Evolutionary conservation across 2,888 invertebrate species (phyloP), one percentile per base, ranked within the genome.

Genomic region (Lithosia quadra): DNA sequence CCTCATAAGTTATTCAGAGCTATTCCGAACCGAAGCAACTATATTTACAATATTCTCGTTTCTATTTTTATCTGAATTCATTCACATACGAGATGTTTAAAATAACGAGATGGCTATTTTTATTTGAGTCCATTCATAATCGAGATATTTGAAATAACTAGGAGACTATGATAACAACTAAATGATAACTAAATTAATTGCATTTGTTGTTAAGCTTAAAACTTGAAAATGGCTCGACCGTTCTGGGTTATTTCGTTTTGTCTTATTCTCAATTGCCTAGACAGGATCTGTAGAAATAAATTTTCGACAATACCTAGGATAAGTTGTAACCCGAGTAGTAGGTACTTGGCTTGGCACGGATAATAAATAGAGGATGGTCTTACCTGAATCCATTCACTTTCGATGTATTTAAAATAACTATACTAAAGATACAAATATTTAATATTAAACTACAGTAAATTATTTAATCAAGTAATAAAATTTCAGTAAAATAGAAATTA

Each of bases 51-150:
- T 1, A 61, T 36, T 63, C 2, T 56, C 34, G 55, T 56, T n/a
- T 64, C 21, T 21, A 58, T 66, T 66, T 22, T 64, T 63, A 79
- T 79, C 75, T 68, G 77, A 59, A 68, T 56, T 75, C 79, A 78
- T 78, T 24, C 63, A 62, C 34, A 43, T 53, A 4, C 18, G 18
- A 21, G 2, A 65, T 28, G 13, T 58, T 57, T 9, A 39, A 56
- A 58, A 22, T 34, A 53, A 33, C 22, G 7, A n/a, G 18, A 9
- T n/a, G n/a, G n/a, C 49, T n/a, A 49, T 49, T 49, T 49, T 1
- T 49, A 49, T 79, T 75, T 69, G 75, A 59, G 67, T 56, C 75
- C 79, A 78, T 78, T 24, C 63, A 62, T 22, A 33, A n/a, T 9
- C 34, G 11, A 21, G 3, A 58, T 13, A 13, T 58, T 58, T 9